These are phyloP conservation scores for Pachyuromys duprasi DNA, from an alignment of 2,797 vertebrate species.

Conservation along the genomic window DNA sequence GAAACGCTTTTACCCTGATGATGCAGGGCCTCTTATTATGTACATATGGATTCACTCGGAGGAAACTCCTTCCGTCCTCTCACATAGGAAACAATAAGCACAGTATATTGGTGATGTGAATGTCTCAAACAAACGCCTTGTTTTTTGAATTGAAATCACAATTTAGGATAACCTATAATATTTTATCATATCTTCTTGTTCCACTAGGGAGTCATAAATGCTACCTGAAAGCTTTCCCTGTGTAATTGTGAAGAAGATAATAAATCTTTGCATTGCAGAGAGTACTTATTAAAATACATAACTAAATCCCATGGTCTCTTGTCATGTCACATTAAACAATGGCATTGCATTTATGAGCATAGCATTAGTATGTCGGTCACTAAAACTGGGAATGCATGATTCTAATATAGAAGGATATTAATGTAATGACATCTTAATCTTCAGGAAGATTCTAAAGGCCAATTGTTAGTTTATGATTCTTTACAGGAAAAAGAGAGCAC, in stretches of 20 bases:
- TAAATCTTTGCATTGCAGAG: not conserved
- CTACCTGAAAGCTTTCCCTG: not conserved
- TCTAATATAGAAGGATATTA: not conserved
- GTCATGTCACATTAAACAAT: not conserved
- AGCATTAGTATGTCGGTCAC: not conserved
- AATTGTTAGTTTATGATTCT: not conserved
- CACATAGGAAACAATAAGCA: not conserved
- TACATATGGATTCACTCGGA: not conserved
- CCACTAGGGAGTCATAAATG: not conserved
- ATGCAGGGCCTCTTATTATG: not conserved
- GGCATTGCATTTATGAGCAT: not conserved
- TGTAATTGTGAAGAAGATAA: not conserved
- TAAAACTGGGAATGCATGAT: not conserved
- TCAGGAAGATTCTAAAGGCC: not conserved
- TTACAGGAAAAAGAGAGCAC: not conserved
- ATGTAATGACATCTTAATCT: not conserved
- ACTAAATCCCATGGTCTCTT: not conserved
- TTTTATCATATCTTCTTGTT: not conserved
- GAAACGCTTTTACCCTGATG: not conserved
- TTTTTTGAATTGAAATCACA: conserved; percentile 8
- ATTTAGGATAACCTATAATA: not conserved
- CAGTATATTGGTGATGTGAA: not conserved
- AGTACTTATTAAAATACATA: conserved; percentile 11
- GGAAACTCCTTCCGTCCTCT: not conserved
- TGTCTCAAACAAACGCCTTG: not conserved